Conservation (phyloP, 2,113 vertebrate genomes). For the Paradoxurus hermaphroditus region DNA sequence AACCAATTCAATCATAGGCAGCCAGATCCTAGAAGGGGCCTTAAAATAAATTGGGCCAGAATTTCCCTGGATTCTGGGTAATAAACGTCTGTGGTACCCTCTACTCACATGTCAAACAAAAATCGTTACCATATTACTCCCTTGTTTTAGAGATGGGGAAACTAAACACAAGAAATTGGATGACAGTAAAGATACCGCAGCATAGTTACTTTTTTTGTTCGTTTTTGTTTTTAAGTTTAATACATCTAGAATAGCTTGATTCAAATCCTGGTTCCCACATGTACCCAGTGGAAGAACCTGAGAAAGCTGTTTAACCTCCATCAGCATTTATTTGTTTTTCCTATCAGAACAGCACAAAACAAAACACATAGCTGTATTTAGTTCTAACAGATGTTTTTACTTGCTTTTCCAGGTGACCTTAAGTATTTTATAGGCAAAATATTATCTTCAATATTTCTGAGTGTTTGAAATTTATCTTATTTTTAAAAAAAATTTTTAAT, state of each 20-base stretch:
- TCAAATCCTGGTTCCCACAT: neutral
- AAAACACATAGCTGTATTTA: neutral
- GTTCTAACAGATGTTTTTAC: neutral
- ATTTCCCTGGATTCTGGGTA: neutral
- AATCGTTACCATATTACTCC: neutral
- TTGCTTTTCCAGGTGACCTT: neutral
- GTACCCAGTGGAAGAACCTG: neutral
- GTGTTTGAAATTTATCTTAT: neutral
- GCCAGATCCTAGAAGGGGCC: too few relatives aligned
- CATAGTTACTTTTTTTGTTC: too few relatives aligned
- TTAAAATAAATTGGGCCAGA: neutral
- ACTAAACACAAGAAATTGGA: neutral
- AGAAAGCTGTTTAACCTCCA: neutral
- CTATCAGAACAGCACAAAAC: neutral
- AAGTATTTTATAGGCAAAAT: neutral
- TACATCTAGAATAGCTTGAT: neutral
- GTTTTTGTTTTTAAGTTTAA: neutral
- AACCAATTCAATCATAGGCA: neutral
- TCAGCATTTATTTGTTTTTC: neutral
- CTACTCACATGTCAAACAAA: neutral
- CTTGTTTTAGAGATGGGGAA: neutral
- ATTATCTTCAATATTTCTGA: neutral
- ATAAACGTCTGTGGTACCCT: neutral
- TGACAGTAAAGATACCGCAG: neutral
- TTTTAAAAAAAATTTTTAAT: too few relatives aligned